Evolutionary conservation across 2,797 vertebrate genomes (phyloP), one percentile per base, ranked within the genome.

Genomic region (Eurystomus glaucurus): DNA sequence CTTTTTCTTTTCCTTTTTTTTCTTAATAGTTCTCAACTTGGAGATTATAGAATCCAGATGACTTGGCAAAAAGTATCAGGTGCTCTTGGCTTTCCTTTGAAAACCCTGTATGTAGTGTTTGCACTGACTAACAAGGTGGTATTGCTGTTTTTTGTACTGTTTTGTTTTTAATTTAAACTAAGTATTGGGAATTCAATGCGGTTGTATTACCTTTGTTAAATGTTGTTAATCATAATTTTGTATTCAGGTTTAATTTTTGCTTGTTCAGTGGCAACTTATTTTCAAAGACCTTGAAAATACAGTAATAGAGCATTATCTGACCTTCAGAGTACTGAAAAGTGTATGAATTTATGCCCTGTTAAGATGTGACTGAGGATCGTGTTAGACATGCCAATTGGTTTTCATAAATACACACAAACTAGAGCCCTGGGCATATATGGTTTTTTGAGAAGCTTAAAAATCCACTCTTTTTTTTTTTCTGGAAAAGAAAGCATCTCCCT

Each of bases 111-210:
- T 96, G 98, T 98, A 97, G 97, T 84, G 97, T 98, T 98, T 98
- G 98, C 98, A 98, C 98, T 98, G 98, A 98, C 98, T 98, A 98
- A 98, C 97, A 96, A 98, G 98, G 98, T 97, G 97, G 98, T 98
- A 96, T 98, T 98, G 97, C 97, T 98, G 97, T 29, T 93, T 95
- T 92, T 97, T 97, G 93, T 96, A 96, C 92, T 95, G 91, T 96
- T 96, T 92, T 97, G 96, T 98, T 98, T 97, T 97, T 98, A 95
- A 98, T 98, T 98, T 98, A 97, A 98, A 97, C 94, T 95, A 98
- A 98, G 96, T 98, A 97, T 95, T 96, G 76, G 91, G 92, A 94
- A 94, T 97, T 98, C 94, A 90, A 96, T 92, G 95, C n/a, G 81
- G 97, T 97, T 97, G 75, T 96, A 93, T 98, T 98, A 96, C 97